phyloP scores from a whole-genome alignment of 23 tunicate genomes.

The Clavelina lepadiformis region DNA sequence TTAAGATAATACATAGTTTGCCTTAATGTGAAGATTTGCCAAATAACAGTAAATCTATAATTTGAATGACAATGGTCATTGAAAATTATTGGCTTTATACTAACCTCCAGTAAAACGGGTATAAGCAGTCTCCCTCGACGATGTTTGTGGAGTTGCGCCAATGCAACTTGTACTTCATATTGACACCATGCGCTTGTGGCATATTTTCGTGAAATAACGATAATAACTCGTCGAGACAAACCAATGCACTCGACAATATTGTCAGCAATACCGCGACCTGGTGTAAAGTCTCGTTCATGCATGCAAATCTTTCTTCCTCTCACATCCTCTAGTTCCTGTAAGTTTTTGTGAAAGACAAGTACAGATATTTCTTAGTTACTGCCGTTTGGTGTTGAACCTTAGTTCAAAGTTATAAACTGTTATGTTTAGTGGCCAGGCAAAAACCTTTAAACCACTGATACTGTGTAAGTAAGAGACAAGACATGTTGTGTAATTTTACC shows the following conservation, averaged over 20 bases:
- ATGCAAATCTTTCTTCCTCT: conserved; percentile 56
- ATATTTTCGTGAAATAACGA: conserved; percentile 70
- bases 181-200: conserved; percentile 79
- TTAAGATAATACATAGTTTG: no score
- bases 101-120: conserved; percentile 80
- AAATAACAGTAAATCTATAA: no score
- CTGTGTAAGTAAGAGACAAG: no score
- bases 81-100: no score
- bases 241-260: conserved; percentile 84
- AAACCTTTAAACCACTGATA: not conserved
- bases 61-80: no score
- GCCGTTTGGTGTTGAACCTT: not conserved
- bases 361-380: no score
- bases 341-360: no score
- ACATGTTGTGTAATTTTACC: no score
- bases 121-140: conserved; percentile 72
- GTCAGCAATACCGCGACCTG: conserved; percentile 75
- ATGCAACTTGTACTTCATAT: conserved; percentile 90
- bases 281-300: conserved; percentile 76
- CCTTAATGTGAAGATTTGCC: no score
- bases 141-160: conserved; percentile 64
- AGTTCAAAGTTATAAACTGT: not conserved
- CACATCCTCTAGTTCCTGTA: conserved; percentile 71
- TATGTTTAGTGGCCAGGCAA: not conserved
- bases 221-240: conserved; percentile 52